Evolutionary conservation across 1,140 invertebrate genomes (phyloP), one percentile per base, ranked within the genome.

Genomic region (Heliconius hermathena): DNA sequence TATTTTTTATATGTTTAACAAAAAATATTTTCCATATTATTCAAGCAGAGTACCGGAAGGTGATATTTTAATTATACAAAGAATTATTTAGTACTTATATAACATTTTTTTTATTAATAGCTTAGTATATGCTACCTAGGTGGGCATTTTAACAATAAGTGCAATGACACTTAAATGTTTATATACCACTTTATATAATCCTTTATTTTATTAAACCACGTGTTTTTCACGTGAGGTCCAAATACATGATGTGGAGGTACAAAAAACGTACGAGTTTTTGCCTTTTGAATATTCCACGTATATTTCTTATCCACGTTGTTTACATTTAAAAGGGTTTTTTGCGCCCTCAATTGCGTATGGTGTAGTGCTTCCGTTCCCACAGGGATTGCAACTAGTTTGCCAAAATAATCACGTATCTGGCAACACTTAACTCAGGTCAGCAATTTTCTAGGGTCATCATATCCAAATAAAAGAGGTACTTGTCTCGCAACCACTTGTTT

Each of bases 351-450:
- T 87, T 79, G 78, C 46, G 22, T 77, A 70, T n/a, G 74, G 77
- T 79, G 82, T 87, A 73, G 60, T 60, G 38, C 52, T 78, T 91
- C 90, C 90, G 86, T 91, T 92, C 91, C 81, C 91, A 92, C 83
- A 87, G 76, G 36, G 46, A 54, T 74, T 74, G 78, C 74, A 71
- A 83, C 76, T 79, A 82, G 72, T 81, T 90, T 81, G 88, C 84
- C 83, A 84, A 89, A 89, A 89, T 85, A 76, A 89, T 92, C 90
- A 92, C 90, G 90, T 90, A 83, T 79, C 77, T 76, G 71, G 41
- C 46, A 22, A 52, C 83, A 82, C 84, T 86, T 82, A 79, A 82
- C 81, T 86, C 75, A 85, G 77, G 82, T 83, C 81, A 85, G 84
- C 80, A 57, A 60, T 60, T 73, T 71, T 81, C 73, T 81, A 84